Percentiles rank a stretch among this genome's conserved stretches.
Conservation (phyloP, 2,113 vertebrate genomes). For the Vanacampus margaritifer region DNA sequence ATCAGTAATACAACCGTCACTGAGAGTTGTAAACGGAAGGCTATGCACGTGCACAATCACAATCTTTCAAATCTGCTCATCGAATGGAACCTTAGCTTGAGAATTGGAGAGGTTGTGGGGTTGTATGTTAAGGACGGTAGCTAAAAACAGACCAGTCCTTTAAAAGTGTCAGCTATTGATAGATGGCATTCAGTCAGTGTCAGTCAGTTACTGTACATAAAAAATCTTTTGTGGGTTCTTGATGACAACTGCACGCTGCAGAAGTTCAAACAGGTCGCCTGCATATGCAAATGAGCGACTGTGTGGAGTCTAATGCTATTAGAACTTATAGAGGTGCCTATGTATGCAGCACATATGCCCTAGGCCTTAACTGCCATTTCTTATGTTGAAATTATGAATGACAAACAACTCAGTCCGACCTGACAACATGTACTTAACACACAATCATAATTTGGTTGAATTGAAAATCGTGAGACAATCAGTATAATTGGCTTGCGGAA, state of each 20-base stretch:
- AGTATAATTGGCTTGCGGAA: neutral
- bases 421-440: neutral
- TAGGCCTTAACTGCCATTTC: neutral
- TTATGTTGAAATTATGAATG: neutral
- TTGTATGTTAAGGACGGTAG: slow-evolving; percentile 9
- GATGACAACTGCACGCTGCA: neutral
- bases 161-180: slow-evolving; percentile 55
- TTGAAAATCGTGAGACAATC: neutral
- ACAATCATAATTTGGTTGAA: neutral
- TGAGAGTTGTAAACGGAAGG: slow-evolving; percentile 6
- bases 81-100: slow-evolving; percentile 32
- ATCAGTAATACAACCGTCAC: slow-evolving; percentile 35
- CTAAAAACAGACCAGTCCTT: slow-evolving; percentile 60
- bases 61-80: neutral
- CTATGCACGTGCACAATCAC: slow-evolving; percentile 10
- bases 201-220: slow-evolving; percentile 36
- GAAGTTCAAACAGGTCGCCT: neutral
- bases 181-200: slow-evolving; percentile 24
- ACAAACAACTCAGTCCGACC: neutral
- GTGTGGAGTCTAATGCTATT: neutral
- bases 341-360: neutral
- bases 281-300: neutral
- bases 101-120: slow-evolving; percentile 3
- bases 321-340: neutral
- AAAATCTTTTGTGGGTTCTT: neutral